Percentiles rank a stretch among this genome's conserved stretches.
phyloP scores from a whole-genome alignment of 2,113 vertebrate genomes.

The Nannobrachium achirus region DNA sequence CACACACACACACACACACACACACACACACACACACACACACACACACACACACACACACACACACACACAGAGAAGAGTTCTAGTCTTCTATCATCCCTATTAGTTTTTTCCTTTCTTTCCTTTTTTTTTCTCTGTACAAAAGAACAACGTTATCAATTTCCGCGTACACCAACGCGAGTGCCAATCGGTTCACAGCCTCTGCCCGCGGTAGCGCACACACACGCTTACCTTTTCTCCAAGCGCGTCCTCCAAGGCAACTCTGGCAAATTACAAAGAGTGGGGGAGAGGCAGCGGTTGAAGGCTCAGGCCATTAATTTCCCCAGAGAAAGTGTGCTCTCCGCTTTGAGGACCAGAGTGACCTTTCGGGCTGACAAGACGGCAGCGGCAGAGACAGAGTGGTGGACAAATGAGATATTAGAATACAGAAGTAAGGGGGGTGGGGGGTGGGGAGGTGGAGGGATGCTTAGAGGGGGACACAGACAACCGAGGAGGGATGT shows the following conservation, averaged over 20 bases:
- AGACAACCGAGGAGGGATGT: no score
- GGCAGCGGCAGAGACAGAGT: slow-evolving; percentile 55
- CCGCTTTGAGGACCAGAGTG: slow-evolving; percentile 71
- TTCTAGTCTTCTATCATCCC: no score
- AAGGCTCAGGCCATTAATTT: slow-evolving; percentile 81
- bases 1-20: neutral
- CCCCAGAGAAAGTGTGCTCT: slow-evolving; percentile 71
- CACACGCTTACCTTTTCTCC: slow-evolving; percentile 59
- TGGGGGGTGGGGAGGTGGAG: slow-evolving; percentile 12
- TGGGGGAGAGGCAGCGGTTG: slow-evolving; percentile 55
- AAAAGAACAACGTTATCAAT: slow-evolving; percentile 22
- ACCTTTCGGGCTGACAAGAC: slow-evolving; percentile 79
- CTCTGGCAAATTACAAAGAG: slow-evolving; percentile 68
- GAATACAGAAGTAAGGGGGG: slow-evolving; percentile 53
- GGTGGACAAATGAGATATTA: slow-evolving; percentile 78
- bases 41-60: neutral
- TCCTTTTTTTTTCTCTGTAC: neutral
- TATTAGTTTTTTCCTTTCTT: no score
- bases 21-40: neutral
- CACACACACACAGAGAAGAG: neutral
- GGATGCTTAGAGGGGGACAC: no score
- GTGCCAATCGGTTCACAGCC: slow-evolving; percentile 31
- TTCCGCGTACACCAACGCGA: slow-evolving; percentile 59
- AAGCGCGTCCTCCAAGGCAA: slow-evolving; percentile 72
- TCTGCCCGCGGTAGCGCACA: neutral